Evolutionary conservation across 2,113 vertebrate species (phyloP), one percentile per base, ranked within the genome.

Genomic region (Percina caprodes): DNA sequence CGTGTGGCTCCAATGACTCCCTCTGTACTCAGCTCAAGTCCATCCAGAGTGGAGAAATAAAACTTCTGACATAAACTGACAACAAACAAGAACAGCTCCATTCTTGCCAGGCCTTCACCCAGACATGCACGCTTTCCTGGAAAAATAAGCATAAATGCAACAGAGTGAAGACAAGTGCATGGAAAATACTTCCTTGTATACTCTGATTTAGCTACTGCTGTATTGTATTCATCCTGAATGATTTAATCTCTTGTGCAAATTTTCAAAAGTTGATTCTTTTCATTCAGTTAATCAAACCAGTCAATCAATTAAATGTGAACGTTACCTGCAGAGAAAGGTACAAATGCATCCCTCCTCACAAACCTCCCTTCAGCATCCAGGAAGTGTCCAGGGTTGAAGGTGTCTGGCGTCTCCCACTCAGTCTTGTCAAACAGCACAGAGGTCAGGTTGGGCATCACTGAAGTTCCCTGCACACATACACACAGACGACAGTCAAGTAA

Each of bases 81-180:
- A 51, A 97, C 95, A 88, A 97, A 97, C 77, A 97, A 91, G 78
- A 98, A 97, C 46, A 98, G 88, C 84, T 98, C 96, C 0, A 92
- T 69, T 39, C 91, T 95, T 0, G 96, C 97, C 84, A 98, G 78
- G 52, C 92, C 55, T 85, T 97, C 97, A 0, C 97, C 97, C 10
- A 94, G 93, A 87, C 97, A 98, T 0, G 66, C 77, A 2, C 96
- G 93, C 52, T 94, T 96, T 74, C 96, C 96, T 97, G 93, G 0
- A 35, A 52, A 23, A 12, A 67, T 2, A 45, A 65, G 35, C 58
- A 56, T 1, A 54, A 6, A n/a, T 59, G 16, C 2, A 21, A 3
- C 1, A 59, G 24, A 26, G 13, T 19, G 2, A 30, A 35, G 5
- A 11, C 5, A 23, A 6, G 4, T 24, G 4, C 4, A 15, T n/a